A percentile compares a stretch with the other conserved stretches of the same genome.
phyloP scores from a whole-genome alignment of 1,140 invertebrate genomes.

The Ooceraea biroi region DNA sequence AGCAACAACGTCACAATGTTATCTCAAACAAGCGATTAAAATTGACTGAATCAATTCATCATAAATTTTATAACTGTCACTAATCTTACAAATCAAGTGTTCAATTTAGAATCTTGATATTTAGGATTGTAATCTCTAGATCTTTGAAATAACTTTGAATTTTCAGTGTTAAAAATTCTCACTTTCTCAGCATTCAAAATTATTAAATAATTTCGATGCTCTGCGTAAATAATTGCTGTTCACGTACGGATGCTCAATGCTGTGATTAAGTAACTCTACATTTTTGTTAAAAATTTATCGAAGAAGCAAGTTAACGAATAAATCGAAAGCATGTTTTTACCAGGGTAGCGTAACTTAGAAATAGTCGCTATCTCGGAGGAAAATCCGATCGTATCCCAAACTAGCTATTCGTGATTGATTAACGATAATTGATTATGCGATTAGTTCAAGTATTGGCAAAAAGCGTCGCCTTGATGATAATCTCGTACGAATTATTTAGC shows the following conservation, averaged over 20 bases:
- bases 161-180: slow-evolving; percentile 16
- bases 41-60: slow-evolving; percentile 9
- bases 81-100: background rate
- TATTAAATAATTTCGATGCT: slow-evolving; percentile 2
- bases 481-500: slow-evolving; percentile 1
- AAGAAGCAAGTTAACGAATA: slow-evolving; percentile 19
- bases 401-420: background rate
- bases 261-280: background rate
- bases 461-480: background rate
- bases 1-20: slow-evolving; percentile 2
- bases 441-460: slow-evolving; percentile 2
- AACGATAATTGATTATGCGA: background rate
- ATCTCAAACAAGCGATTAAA: slow-evolving; percentile 1
- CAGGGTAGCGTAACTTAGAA: slow-evolving; percentile 53
- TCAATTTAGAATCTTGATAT: background rate
- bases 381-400: background rate
- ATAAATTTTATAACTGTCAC: background rate
- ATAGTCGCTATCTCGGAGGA: slow-evolving; percentile 41
- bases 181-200: background rate
- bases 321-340: slow-evolving; percentile 23
- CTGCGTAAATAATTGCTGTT: background rate
- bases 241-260: slow-evolving; percentile 13
- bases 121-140: background rate
- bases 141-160: background rate
- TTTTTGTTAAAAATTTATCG: background rate